These are phyloP conservation scores for Oryzias woworae DNA, from an alignment of 2,113 vertebrate genomes.

Conservation along the genomic window DNA sequence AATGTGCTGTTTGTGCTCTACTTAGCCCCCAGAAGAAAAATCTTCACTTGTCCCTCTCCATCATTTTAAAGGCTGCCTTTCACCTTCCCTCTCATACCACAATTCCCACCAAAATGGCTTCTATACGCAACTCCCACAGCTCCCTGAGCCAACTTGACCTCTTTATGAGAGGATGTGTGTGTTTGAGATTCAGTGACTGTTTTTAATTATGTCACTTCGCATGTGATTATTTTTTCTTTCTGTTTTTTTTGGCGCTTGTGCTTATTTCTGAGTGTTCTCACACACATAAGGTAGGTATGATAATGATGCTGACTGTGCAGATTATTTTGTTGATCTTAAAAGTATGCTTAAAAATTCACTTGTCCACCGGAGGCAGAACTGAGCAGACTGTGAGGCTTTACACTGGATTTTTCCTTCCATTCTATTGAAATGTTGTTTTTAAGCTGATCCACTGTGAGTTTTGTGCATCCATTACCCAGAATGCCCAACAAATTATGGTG, in stretches of 20 bases:
- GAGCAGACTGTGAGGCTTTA: conserved; percentile 31
- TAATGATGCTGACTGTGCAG: conserved; percentile 16
- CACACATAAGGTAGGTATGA: conserved; percentile 10
- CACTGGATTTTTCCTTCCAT: conserved; percentile 65
- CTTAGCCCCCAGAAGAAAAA: conserved; percentile 44
- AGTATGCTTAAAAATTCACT: conserved; percentile 10
- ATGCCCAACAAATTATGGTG: conserved; percentile 19
- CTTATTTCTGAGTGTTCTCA: background rate
- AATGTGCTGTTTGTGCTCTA: conserved; percentile 69
- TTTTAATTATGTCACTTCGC: conserved; percentile 73
- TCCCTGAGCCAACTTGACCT: conserved; percentile 65
- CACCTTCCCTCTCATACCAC: conserved; percentile 58
- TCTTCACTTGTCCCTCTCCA: conserved; percentile 55
- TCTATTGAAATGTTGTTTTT: conserved; percentile 62
- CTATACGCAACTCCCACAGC: conserved; percentile 64
- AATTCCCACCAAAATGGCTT: conserved; percentile 70
- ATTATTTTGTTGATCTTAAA: background rate
- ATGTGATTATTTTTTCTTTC: conserved; percentile 46
- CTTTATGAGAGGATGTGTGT: conserved; percentile 39
- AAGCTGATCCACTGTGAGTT: conserved; percentile 33
- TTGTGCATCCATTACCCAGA: conserved; percentile 12
- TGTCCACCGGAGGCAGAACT: conserved; percentile 62
- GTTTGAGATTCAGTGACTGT: conserved; percentile 59
- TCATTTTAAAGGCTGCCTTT: conserved; percentile 55
- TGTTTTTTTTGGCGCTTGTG: conserved; percentile 19